Percentiles rank a stretch among this genome's conserved stretches.
Evolutionary conservation across 2,113 vertebrate species (phyloP).

Genomic region (Oreotrochilus melanogaster): DNA sequence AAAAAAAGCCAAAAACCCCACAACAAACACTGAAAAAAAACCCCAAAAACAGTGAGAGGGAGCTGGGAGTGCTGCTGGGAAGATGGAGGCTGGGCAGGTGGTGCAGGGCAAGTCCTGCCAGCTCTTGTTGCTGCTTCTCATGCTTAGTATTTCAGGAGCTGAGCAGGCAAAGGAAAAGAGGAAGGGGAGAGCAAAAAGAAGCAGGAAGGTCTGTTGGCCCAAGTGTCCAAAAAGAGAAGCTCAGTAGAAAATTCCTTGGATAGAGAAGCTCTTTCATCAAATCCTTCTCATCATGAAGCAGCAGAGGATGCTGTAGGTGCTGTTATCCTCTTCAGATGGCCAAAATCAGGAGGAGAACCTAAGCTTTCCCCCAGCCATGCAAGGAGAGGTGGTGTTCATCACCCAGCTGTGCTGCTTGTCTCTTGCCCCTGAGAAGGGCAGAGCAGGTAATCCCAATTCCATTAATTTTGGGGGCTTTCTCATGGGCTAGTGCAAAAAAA

Average conservation of each 20-base stretch:
- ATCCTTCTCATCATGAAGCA: background rate
- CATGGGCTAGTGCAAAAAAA: background rate
- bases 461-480: background rate
- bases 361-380: background rate
- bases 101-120: background rate
- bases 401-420: background rate
- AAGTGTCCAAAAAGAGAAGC: background rate
- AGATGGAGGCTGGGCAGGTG: background rate
- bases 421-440: background rate
- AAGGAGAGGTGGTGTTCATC: background rate
- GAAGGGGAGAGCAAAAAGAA: background rate
- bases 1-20: too few relatives aligned
- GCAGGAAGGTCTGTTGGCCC: background rate
- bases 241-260: background rate
- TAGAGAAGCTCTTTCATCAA: background rate
- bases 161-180: background rate
- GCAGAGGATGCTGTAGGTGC: background rate
- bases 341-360: background rate
- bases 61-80: background rate
- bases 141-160: background rate
- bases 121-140: fast-evolving
- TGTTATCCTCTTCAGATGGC: background rate
- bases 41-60: background rate
- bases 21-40: too few relatives aligned
- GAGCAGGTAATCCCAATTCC: background rate